phyloP scores from a whole-genome alignment of 2,797 vertebrate species.

The Myotis planiceps region DNA sequence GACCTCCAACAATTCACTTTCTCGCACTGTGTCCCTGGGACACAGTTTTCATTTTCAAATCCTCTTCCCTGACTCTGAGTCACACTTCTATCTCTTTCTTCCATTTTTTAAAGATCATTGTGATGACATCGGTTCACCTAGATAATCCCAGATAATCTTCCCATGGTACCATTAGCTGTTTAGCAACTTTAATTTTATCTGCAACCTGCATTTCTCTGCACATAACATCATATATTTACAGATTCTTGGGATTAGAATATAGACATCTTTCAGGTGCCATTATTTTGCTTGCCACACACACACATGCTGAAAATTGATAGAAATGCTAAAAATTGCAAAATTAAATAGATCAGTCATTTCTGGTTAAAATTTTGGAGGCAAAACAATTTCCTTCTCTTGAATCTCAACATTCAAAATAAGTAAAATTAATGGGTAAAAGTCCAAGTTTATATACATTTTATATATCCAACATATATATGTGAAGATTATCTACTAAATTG shows the following conservation, averaged over 20 bases:
- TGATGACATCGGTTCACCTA: not conserved
- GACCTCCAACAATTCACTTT: not conserved
- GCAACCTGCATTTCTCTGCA: not conserved
- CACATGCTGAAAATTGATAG: not conserved
- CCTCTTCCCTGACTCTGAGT: not conserved
- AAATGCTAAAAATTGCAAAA: not conserved
- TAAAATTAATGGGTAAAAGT: not conserved
- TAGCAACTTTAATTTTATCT: not conserved
- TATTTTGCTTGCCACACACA: not conserved
- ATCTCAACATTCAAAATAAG: not conserved
- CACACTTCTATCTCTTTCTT: not conserved
- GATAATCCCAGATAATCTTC: not conserved
- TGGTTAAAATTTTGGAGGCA: not conserved
- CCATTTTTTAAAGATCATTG: not conserved
- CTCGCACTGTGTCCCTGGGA: not conserved
- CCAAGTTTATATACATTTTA: not conserved
- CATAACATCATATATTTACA: not conserved
- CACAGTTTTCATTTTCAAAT: not conserved
- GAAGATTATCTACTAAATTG: not conserved
- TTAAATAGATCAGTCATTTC: not conserved
- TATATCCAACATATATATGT: not conserved
- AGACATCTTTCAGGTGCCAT: not conserved
- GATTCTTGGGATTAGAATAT: not conserved
- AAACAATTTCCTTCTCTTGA: not conserved
- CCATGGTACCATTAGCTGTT: not conserved